Evolutionary conservation across 2,113 vertebrate species (phyloP).

Genomic region (Glareola pratincola): DNA sequence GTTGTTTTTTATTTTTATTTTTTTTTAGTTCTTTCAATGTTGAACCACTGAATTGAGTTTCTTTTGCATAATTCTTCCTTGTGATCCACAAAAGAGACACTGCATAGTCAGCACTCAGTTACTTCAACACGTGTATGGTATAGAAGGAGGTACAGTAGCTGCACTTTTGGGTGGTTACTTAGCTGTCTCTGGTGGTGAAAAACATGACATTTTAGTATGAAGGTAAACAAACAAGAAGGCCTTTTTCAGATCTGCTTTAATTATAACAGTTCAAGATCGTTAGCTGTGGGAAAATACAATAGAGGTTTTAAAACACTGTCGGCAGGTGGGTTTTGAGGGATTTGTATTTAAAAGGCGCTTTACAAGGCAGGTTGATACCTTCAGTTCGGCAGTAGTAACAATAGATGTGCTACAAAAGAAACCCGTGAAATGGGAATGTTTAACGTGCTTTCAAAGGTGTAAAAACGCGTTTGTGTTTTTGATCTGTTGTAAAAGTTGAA

Average conservation of each 20-base stretch:
- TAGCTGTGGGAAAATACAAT: neutral
- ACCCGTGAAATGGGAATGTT: neutral
- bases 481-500: neutral
- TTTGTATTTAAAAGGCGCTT: neutral
- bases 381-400: neutral
- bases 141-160: too few species aligned
- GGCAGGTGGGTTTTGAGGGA: neutral
- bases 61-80: neutral
- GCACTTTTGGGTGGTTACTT: neutral
- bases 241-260: neutral
- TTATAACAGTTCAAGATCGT: neutral
- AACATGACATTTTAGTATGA: fast-evolving
- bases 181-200: neutral
- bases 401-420: neutral
- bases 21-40: neutral
- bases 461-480: neutral
- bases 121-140: neutral
- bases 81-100: neutral
- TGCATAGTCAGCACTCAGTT: neutral
- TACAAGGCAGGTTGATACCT: neutral
- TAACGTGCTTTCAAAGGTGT: neutral
- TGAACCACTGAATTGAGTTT: neutral
- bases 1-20: too few species aligned
- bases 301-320: neutral
- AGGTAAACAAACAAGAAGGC: neutral